phyloP scores from a whole-genome alignment of 1,140 invertebrate genomes.

The Lethrus apterus region DNA sequence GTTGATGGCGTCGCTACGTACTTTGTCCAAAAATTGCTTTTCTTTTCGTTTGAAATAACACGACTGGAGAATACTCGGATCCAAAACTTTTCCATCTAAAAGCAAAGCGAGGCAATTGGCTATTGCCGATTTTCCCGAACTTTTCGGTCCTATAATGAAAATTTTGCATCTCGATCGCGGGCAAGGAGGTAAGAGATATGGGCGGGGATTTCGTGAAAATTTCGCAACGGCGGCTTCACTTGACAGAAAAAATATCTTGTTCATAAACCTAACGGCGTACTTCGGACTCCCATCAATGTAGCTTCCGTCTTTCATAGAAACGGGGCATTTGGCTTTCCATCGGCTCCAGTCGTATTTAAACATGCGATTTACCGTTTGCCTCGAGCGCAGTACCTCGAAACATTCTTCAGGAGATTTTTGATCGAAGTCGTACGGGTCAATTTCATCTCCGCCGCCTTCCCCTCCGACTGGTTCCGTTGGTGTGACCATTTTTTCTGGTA shows the following conservation, averaged over 20 bases:
- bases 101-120: constrained; percentile 34
- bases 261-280: constrained; percentile 49
- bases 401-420: constrained; percentile 27
- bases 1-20: constrained; percentile 38
- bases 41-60: constrained; percentile 29
- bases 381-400: constrained; percentile 31
- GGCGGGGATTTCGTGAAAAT: constrained; percentile 52
- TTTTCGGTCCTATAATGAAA: constrained; percentile 41
- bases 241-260: constrained; percentile 50
- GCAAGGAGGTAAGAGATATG: constrained; percentile 42
- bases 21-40: constrained; percentile 38
- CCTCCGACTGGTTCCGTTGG: constrained; percentile 20
- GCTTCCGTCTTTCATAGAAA: constrained; percentile 46
- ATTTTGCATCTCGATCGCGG: constrained; percentile 40
- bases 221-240: constrained; percentile 39
- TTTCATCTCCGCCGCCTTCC: constrained; percentile 16
- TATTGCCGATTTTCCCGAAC: constrained; percentile 39
- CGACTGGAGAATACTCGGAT: constrained; percentile 35
- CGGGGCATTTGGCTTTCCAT: constrained; percentile 52
- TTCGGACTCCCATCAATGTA: constrained; percentile 42
- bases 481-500: constrained; percentile 40
- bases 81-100: constrained; percentile 34
- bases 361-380: constrained; percentile 23
- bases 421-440: constrained; percentile 18
- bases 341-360: constrained; percentile 43